Base-by-base conservation (phyloP, 2,113 vertebrate genomes). In the Cheirogaleus medius region DNA sequence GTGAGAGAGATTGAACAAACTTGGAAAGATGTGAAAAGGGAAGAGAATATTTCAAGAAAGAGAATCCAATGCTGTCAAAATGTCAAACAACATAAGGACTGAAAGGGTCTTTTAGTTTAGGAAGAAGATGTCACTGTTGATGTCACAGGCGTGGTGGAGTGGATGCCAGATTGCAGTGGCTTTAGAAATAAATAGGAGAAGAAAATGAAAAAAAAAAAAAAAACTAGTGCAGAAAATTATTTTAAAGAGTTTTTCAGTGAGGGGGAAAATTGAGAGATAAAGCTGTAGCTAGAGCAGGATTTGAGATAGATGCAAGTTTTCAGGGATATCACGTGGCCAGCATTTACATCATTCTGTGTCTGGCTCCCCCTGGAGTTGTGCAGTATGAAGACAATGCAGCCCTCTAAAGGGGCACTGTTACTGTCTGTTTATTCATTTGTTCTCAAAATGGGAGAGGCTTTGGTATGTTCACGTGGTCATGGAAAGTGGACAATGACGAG, bases 191-290 rank as follows among this genome's bases (percentile, higher is more conserved):
- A 91, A 91, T 13, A 32, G 6, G 1, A 69, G 25, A 60, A 68
- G 12, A 86, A 94, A 90, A 66, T n/a, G 23, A 84, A 78, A 73
- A 93, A 85, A 90, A 58, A 85, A 73, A 32, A 69, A 68, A 92
- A 84, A 91, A 60, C 37, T 49, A 76, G 27, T 27, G 4, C 25
- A 11, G 23, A 64, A 66, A 76, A 84, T 44, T 86, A 71, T 84
- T 88, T 74, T 82, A 66, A 68, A 54, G 32, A 34, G 12, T 73
- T 87, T 82, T 81, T 84, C 29, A 49, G 8, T 29, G 32, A 84
- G 2, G 4, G 1, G 14, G 13, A 42, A 9, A 9, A 52, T 23
- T 64, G 2, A 88, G 15, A 76, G 37, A 21, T 4, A 68, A 83
- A 52, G 60, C 17, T 27, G 6, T 32, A 71, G 8, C 4, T 68